Evolutionary conservation across 1,140 invertebrate genomes (phyloP).

Genomic region (Drosophila triauraria): DNA sequence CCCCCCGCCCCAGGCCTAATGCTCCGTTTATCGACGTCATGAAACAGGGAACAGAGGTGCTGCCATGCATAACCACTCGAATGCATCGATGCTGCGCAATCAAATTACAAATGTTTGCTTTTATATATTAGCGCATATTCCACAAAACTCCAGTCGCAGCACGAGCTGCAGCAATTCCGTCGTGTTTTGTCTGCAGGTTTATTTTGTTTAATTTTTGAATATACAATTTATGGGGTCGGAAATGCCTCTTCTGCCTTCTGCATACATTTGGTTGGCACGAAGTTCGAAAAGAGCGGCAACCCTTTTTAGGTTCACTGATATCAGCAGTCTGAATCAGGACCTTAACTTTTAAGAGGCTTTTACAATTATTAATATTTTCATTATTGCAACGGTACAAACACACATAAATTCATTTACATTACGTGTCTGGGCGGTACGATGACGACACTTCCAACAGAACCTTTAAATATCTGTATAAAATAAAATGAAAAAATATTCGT

Average conservation of each 20-base stretch:
- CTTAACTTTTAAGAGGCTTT: conserved; percentile 18
- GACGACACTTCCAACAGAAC: too few species aligned
- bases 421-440: not conserved
- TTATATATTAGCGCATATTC: conserved; percentile 13
- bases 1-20: conserved; percentile 1
- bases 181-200: conserved; percentile 2
- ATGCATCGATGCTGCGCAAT: conserved; percentile 45
- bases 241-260: too few species aligned
- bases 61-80: conserved; percentile 37
- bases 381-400: conserved; percentile 16
- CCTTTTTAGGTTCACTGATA: conserved; percentile 4
- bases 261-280: too few species aligned
- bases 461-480: too few species aligned
- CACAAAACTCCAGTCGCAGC: conserved; percentile 10
- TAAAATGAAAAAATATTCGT: too few species aligned
- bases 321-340: conserved; percentile 1
- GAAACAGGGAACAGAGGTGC: conserved; percentile 44
- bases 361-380: conserved; percentile 41
- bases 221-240: not conserved
- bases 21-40: conserved; percentile 13
- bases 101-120: conserved; percentile 49
- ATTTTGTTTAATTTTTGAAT: conserved; percentile 30
- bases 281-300: not conserved
- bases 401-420: conserved; percentile 17
- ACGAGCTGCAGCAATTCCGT: conserved; percentile 19